Base-by-base conservation (phyloP, 1,140 invertebrate genomes). In the Drosophila baimaii region DNA sequence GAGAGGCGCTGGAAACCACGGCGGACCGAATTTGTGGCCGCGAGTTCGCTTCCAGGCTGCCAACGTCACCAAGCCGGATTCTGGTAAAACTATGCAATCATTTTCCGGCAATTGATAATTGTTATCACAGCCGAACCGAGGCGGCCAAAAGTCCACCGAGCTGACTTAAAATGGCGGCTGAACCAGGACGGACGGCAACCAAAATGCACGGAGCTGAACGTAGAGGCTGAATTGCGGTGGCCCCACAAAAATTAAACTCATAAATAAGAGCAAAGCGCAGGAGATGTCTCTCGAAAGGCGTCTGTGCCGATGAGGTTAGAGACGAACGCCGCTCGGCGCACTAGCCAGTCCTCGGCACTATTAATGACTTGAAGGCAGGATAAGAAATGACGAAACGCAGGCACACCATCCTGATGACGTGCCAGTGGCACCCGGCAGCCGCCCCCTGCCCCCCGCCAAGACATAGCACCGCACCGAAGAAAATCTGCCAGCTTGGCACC, bases 401-500 rank as follows among this genome's bases (percentile, higher is more conserved):
- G 44, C 27, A 23, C 56, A 33, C 5, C 12, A 5, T 63, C 17
- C 17, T 80, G 80, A 79, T 79, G 84, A 80, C 72, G 77, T 77
- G 76, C 10, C 47, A 51, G 12, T 31, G 17, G 12, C 25, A 43
- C 41, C 8, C 17, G 17, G 17, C 31, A 12, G 21, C 8, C 49
- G 7, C 19, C 27, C 49, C 27, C 33, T 19, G 8, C 0, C 29
- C 29, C 27, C 17, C 8, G 59, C 62, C 62, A 35, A 76, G 63
- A 77, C 37, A 49, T 7, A 27, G 44, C 21, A 13, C 39, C 37
- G 64, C 44, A 23, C 51, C 47, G 33, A 81, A 83, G 80, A 88
- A 89, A 91, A 91, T 91, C 79, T 91, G 90, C 90, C 90, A 91
- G 72, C 76, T 90, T 91, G 90, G 90, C 90, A 91, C 86, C 88